Percentiles rank a stretch among this genome's conserved stretches.
Evolutionary conservation across 2,113 vertebrate genomes (phyloP).

Genomic region (Chloropsis hardwickii): DNA sequence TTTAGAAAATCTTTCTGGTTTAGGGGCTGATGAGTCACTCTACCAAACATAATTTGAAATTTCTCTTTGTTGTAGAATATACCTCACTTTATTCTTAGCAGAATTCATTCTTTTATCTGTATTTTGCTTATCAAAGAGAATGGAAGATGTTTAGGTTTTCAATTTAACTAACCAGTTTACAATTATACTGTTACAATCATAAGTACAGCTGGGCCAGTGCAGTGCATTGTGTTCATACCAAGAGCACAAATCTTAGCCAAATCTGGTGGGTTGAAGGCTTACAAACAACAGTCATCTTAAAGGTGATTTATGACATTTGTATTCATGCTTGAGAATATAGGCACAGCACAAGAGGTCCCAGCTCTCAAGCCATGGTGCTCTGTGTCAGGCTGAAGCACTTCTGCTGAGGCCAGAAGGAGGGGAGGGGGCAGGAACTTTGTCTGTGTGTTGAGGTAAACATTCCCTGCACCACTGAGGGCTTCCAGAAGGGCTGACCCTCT

Average conservation of each 20-base stretch:
- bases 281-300: neutral
- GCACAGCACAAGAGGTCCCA: neutral
- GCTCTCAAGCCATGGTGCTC: accelerated
- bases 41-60: neutral
- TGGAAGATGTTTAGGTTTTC: neutral
- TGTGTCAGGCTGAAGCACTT: neutral
- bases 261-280: neutral
- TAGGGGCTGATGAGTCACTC: neutral
- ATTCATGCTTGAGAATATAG: neutral
- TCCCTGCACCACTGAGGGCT: neutral
- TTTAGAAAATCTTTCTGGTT: neutral
- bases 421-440: neutral
- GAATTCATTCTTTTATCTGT: neutral
- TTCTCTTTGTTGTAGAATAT: neutral
- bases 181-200: accelerated
- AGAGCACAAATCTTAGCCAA: neutral
- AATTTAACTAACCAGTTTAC: neutral
- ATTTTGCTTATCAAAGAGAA: neutral
- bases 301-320: neutral
- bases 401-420: neutral
- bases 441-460: too few relatives aligned
- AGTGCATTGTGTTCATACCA: neutral
- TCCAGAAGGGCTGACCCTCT: neutral
- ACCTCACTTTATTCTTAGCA: neutral
- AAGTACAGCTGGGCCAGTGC: neutral